Percentiles rank a stretch among this genome's conserved stretches.
phyloP scores from a whole-genome alignment of 2,797 vertebrate genomes.

The Sebastes steindachneri region DNA sequence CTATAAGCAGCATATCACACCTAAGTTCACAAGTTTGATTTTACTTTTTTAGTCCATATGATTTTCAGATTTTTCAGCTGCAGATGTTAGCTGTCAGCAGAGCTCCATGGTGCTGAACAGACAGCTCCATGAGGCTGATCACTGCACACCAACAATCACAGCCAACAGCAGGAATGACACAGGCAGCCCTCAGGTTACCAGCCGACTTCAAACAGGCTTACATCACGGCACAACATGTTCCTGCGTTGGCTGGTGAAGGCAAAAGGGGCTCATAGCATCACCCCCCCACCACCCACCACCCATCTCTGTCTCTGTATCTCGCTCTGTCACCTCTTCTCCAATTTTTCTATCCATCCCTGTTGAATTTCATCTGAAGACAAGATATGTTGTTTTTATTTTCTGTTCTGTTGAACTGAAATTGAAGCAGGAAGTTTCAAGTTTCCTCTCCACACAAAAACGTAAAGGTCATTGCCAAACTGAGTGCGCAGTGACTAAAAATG shows the following conservation, averaged over 20 bases:
- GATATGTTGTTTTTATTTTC: background rate
- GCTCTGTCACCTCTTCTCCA: background rate
- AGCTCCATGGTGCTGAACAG: slow-evolving; percentile 33
- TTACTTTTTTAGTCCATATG: background rate
- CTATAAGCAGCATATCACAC: background rate
- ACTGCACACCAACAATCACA: slow-evolving; percentile 24
- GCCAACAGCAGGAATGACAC: slow-evolving; percentile 7
- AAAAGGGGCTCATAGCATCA: background rate
- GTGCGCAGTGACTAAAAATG: background rate
- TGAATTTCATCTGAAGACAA: background rate
- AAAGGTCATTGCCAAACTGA: background rate
- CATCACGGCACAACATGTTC: slow-evolving; percentile 6
- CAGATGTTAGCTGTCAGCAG: slow-evolving; percentile 20
- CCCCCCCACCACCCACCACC: background rate
- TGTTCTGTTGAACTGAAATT: background rate
- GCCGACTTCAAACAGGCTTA: slow-evolving; percentile 12
- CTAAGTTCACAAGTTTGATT: background rate
- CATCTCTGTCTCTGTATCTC: background rate
- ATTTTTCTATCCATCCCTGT: background rate
- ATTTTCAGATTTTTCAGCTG: background rate
- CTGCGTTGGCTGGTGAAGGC: background rate
- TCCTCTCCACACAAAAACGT: background rate
- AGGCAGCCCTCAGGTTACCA: slow-evolving; percentile 1
- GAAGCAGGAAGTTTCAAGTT: background rate
- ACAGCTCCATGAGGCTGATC: slow-evolving; percentile 34